These are phyloP conservation scores for Bufo bufo DNA, from an alignment of 2,113 vertebrate genomes.

Conservation along the genomic window DNA sequence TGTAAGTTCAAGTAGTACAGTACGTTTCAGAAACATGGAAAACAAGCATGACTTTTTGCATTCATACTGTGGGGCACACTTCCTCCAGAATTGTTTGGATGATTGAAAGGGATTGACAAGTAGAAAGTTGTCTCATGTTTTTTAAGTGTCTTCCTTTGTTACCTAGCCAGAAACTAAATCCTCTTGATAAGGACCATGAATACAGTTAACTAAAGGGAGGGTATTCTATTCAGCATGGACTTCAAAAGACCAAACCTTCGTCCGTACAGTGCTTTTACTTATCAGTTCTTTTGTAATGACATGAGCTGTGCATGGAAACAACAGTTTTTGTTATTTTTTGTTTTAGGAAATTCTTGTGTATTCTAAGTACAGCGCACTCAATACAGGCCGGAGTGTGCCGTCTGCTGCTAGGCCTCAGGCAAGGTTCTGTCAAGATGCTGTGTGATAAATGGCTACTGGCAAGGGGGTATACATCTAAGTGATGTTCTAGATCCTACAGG, in stretches of 20 bases:
- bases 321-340: neutral
- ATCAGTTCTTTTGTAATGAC: constrained; percentile 24
- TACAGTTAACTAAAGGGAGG: neutral
- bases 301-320: constrained; percentile 27
- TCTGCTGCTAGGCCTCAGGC: constrained; percentile 8
- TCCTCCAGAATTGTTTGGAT: constrained; percentile 50
- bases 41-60: constrained; percentile 23
- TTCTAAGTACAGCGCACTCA: constrained; percentile 9
- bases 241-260: constrained; percentile 53
- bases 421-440: constrained; percentile 45
- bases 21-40: neutral
- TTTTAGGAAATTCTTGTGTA: constrained; percentile 54
- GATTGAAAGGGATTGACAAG: constrained; percentile 49
- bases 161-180: constrained; percentile 44
- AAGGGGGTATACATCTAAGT: constrained; percentile 31
- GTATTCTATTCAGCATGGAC: constrained; percentile 26
- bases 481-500: constrained; percentile 41
- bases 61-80: constrained; percentile 46
- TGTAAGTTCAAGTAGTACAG: neutral
- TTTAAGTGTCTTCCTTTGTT: constrained; percentile 50
- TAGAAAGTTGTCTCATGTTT: constrained; percentile 56
- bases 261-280: constrained; percentile 22
- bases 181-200: constrained; percentile 20
- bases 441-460: constrained; percentile 50
- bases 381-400: constrained; percentile 24